Percentiles rank a stretch among this genome's conserved stretches.
Conservation (phyloP, 2,113 vertebrate species). For the Trachemys scripta region DNA sequence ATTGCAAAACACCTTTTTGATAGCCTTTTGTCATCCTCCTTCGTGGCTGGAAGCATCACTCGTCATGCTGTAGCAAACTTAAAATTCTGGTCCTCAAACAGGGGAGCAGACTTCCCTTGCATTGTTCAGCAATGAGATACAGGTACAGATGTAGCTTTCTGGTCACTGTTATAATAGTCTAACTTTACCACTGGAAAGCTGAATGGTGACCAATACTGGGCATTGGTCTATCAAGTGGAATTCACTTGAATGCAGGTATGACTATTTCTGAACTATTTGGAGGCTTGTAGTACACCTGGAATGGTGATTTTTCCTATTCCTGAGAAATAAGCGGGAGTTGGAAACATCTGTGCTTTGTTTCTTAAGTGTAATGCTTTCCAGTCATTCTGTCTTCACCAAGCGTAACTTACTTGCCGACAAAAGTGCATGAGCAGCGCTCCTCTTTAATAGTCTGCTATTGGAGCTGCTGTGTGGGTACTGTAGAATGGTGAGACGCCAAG, state of each 20-base stretch:
- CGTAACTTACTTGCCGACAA: constrained; percentile 80
- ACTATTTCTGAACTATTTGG: constrained; percentile 43
- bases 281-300: constrained; percentile 40
- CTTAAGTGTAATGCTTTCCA: constrained; percentile 65
- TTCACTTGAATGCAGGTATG: neutral
- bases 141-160: constrained; percentile 27
- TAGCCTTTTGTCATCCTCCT: constrained; percentile 65
- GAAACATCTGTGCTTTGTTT: constrained; percentile 70
- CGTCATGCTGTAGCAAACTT: constrained; percentile 54
- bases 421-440: constrained; percentile 79
- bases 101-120: neutral
- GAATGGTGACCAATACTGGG: neutral
- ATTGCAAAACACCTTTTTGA: neutral
- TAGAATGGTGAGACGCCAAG: constrained; percentile 78
- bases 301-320: constrained; percentile 52
- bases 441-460: constrained; percentile 77
- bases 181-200: too few species aligned
- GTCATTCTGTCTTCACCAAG: constrained; percentile 77
- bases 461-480: constrained; percentile 80
- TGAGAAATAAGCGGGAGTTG: constrained; percentile 63
- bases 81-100: neutral
- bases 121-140: constrained; percentile 61
- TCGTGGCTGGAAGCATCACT: neutral
- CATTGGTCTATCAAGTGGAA: constrained; percentile 16
- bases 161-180: neutral